Evolutionary conservation across 1,140 invertebrate genomes (phyloP).

Genomic region (Sarcophaga peregrina): DNA sequence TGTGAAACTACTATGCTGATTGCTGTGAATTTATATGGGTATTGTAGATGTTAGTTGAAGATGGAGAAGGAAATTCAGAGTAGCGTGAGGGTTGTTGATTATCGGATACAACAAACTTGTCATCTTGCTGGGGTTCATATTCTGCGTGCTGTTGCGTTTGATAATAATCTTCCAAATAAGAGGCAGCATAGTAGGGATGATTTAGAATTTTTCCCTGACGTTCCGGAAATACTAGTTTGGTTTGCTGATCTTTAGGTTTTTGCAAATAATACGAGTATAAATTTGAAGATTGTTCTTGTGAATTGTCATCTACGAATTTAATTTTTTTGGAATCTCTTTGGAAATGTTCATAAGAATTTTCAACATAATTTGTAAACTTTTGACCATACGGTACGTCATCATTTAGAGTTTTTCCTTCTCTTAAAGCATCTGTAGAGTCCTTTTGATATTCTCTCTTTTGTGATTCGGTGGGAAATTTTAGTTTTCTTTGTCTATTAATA

Average conservation of each 20-base stretch:
- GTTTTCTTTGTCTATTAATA: conserved; percentile 55
- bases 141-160: conserved; percentile 44
- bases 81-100: conserved; percentile 26
- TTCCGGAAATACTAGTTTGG: conserved; percentile 44
- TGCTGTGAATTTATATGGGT: conserved; percentile 20
- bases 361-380: conserved; percentile 13
- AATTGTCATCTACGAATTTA: conserved; percentile 13
- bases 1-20: background rate
- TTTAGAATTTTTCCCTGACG: conserved; percentile 58
- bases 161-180: conserved; percentile 51
- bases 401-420: conserved; percentile 1
- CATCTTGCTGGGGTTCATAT: conserved; percentile 43
- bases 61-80: background rate
- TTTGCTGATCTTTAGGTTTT: conserved; percentile 47
- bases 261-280: background rate
- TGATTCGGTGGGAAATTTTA: conserved; percentile 52
- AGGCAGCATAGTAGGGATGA: conserved; percentile 57
- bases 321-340: conserved; percentile 27
- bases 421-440: background rate
- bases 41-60: background rate
- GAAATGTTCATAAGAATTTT: background rate
- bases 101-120: conserved; percentile 52
- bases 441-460: conserved; percentile 19
- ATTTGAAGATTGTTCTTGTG: background rate
- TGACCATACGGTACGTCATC: conserved; percentile 2